Conservation (phyloP, 2,888 invertebrate genomes). For the Scaptomyza flava region DNA sequence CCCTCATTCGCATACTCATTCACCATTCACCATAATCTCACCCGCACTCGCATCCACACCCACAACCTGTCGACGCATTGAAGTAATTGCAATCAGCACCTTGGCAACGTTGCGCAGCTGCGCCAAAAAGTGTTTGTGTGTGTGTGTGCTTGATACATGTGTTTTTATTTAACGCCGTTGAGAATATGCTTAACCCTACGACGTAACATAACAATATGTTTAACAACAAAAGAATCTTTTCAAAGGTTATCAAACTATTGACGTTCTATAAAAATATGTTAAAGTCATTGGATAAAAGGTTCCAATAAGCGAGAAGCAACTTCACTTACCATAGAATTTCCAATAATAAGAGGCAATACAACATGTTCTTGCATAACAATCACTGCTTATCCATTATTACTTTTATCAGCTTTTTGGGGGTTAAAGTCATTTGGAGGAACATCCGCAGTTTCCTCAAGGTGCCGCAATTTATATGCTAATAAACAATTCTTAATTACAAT, state of each 20-base stretch:
- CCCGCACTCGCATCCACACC: neutral
- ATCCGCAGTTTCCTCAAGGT: slow-evolving; percentile 24
- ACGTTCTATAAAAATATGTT: neutral
- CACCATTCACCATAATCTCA: neutral
- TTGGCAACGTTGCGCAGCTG: slow-evolving; percentile 66
- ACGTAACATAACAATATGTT: neutral
- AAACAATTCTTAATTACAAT: slow-evolving; percentile 63
- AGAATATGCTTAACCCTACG: slow-evolving; percentile 41
- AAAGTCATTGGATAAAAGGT: neutral
- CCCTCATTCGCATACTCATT: slow-evolving; percentile 2
- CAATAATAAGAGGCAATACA: neutral
- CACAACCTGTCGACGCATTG: slow-evolving; percentile 27
- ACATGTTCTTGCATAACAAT: neutral
- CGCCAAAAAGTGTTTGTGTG: slow-evolving; percentile 42
- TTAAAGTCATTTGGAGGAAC: slow-evolving; percentile 41
- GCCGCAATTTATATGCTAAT: slow-evolving; percentile 72
- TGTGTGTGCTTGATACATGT: slow-evolving; percentile 36
- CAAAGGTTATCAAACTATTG: neutral
- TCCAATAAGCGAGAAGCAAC: neutral
- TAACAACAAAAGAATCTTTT: neutral
- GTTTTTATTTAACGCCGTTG: slow-evolving; percentile 60
- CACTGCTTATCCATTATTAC: neutral
- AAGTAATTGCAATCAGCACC: slow-evolving; percentile 77
- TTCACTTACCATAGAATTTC: neutral
- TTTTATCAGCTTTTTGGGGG: slow-evolving; percentile 26